Evolutionary conservation across 2,113 vertebrate species (phyloP).

Genomic region (Dolichotis patagonum): DNA sequence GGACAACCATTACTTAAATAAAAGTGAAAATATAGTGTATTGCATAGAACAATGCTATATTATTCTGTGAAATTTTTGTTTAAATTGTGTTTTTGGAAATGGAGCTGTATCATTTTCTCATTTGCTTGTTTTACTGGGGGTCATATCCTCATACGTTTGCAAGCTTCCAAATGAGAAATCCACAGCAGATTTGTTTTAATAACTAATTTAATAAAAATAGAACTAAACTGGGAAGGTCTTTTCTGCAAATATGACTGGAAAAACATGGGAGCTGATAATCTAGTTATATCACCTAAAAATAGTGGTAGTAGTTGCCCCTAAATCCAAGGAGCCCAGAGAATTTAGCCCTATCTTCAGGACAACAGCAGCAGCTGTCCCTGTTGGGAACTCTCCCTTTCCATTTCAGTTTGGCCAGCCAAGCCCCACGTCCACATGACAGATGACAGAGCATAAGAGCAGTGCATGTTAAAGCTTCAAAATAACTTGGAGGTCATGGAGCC

Average conservation of each 20-base stretch:
- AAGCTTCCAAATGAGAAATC: background rate
- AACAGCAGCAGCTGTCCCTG: background rate
- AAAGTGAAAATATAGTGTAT: background rate
- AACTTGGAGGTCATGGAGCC: background rate
- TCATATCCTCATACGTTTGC: background rate
- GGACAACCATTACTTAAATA: background rate
- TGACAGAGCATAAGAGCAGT: background rate
- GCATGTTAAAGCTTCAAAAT: slow-evolving; percentile 2
- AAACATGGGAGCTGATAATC: background rate
- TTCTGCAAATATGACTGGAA: background rate
- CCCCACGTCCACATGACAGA: background rate
- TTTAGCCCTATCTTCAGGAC: background rate
- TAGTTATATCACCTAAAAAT: background rate
- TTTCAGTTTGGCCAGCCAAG: background rate
- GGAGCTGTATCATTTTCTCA: background rate
- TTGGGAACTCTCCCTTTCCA: background rate
- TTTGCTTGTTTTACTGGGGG: background rate
- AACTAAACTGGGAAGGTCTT: background rate
- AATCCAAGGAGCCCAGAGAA: background rate
- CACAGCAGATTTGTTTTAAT: background rate
- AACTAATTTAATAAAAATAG: background rate
- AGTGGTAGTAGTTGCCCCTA: background rate
- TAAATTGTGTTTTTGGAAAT: background rate
- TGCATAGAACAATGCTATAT: background rate
- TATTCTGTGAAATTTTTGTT: background rate